Base-by-base conservation (phyloP, 2,113 vertebrate species). In the Panthera uncia region DNA sequence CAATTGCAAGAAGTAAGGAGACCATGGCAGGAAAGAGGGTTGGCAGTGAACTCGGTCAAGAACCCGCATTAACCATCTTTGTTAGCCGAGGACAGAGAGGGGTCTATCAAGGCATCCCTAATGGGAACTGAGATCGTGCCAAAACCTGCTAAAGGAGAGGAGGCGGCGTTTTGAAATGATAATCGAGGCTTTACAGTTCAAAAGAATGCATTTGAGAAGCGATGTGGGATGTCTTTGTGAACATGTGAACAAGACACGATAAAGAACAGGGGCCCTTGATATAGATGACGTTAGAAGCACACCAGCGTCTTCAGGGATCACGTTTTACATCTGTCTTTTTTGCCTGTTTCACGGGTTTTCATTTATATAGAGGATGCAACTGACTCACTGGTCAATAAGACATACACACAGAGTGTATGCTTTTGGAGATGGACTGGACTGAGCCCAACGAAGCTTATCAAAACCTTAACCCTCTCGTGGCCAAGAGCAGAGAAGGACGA, bases 141-240 rank as follows among this genome's bases (percentile, higher is more conserved):
- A 98, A 95, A 96, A 76, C 2, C 3, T n/a, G 2, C 31, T 36
- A 66, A 80, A 96, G 65, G 97, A 91, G 19, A 76, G n/a, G 41
- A 95, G 66, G 97, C 63, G 36, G 86, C 45, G 93, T 93, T 61
- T 41, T 89, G 85, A 95, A 97, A 97, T 96, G 78, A 93, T 48
- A 93, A 88, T 92, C n/a, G 93, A 74, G 14, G 23, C 52, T 97
- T 97, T 85, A 89, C 74, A 80, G 57, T 73, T 87, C 68, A 68
- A 84, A 97, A 95, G 65, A 97, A 80, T 93, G 50, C 94, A 1
- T 36, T 14, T 38, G 15, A 82, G 57, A 82, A 79, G 16, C 78
- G 97, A 90, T 25, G 3, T n/a, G 5, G 19, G 31, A 61, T 89
- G 21, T 1, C 38, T 96, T 97, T 91, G 48, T 92, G 50, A 96